Evolutionary conservation across 2,888 invertebrate genomes (phyloP), one percentile per base, ranked within the genome.

Genomic region (Eupithecia dodoneata): DNA sequence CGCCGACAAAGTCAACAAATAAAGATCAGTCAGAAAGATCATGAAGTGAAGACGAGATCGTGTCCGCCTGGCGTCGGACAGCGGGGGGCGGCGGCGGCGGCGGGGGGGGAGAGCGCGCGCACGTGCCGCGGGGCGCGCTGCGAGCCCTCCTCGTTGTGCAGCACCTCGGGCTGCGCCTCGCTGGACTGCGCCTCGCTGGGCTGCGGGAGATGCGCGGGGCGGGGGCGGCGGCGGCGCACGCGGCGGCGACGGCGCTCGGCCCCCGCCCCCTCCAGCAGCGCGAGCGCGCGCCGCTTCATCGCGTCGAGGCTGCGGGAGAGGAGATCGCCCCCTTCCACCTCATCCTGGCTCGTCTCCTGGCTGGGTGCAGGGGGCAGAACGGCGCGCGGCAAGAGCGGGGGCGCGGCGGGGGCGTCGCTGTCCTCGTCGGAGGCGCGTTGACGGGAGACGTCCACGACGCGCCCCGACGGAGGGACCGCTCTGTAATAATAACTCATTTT

Each of bases 231-330:
- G 59, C 73, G 77, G 15, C 66, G 79, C 55, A 66, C 75, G 49
- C 72, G 47, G 65, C 76, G 76, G 9, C 66, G 41, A n/a, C 69
- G 30, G 30, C 65, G 65, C 41, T n/a, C n/a, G 18, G 4, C 45
- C 47, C 10, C 44, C 76, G 4, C 7, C 42, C 73, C 79, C 45
- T 81, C 84, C n/a, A 84, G 81, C 79, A 85, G 67, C 9, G 69
- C 70, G 1, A 86, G 83, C 30, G 86, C 85, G 49, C 79, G 83
- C 42, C 78, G 82, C 81, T 87, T 88, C 65, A 81, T 75, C 63
- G 80, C 82, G 6, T 72, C 69, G 55, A 86, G 83, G 0, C 3
- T 4, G 66, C 70, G n/a, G 42, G 30, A 63, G 55, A 52, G 44
- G n/a, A 15, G 13, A 0, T 3, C 41, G 44, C 15, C 67, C 3